A percentile compares a stretch with the other conserved stretches of the same genome.
Evolutionary conservation across 2,113 vertebrate genomes (phyloP).

Genomic region (Menura novaehollandiae): DNA sequence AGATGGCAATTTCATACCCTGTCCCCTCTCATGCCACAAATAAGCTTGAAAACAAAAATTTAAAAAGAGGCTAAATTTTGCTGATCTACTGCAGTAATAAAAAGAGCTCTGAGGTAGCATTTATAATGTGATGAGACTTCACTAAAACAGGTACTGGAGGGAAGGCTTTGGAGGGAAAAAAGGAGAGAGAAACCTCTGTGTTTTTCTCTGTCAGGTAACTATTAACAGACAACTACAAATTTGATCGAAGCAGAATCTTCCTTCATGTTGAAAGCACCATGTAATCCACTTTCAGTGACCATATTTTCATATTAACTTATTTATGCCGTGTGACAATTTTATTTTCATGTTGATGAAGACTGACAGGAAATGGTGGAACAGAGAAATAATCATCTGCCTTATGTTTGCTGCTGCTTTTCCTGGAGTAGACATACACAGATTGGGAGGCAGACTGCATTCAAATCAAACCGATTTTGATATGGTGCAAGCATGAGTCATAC

Average conservation of each 20-base stretch:
- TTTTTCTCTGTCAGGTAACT: neutral
- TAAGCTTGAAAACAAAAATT: neutral
- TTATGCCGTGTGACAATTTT: neutral
- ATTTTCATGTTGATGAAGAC: neutral
- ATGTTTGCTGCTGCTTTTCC: neutral
- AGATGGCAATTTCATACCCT: neutral
- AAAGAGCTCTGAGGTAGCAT: neutral
- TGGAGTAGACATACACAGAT: neutral
- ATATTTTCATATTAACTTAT: neutral
- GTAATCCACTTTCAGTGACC: neutral
- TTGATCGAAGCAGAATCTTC: neutral
- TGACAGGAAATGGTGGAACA: neutral
- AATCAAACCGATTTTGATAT: neutral
- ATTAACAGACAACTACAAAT: neutral
- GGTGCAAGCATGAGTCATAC: neutral
- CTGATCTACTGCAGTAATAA: neutral
- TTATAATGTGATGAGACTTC: neutral
- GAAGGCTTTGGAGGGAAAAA: neutral
- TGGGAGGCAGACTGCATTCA: neutral
- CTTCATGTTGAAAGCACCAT: neutral
- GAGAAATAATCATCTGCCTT: neutral
- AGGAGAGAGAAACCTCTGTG: neutral
- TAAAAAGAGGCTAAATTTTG: neutral
- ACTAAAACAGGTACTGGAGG: neutral
- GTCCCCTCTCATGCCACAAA: neutral